phyloP scores from a whole-genome alignment of 2,113 vertebrate genomes.

The Numida meleagris region DNA sequence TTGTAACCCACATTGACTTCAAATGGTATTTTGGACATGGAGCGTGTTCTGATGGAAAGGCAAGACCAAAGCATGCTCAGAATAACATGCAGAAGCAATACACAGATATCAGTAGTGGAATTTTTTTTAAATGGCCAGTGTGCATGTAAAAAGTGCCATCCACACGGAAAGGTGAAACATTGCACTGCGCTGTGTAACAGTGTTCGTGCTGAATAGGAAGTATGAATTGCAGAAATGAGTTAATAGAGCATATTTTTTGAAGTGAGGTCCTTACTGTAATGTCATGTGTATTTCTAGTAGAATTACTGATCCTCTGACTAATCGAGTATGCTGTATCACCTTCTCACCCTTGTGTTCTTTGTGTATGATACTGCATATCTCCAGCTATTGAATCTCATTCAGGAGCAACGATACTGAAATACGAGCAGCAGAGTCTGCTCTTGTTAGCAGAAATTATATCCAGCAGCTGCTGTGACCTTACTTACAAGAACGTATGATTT shows the following conservation, averaged over 20 bases:
- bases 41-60: neutral
- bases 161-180: neutral
- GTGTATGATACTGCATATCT: neutral
- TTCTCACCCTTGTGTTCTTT: neutral
- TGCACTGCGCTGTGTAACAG: neutral
- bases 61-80: neutral
- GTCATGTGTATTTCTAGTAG: neutral
- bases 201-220: neutral
- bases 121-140: neutral
- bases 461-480: constrained; percentile 1
- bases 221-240: neutral
- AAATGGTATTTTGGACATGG: neutral
- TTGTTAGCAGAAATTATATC: constrained; percentile 45
- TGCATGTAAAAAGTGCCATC: neutral
- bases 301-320: constrained; percentile 7
- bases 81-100: neutral
- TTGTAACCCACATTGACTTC: neutral
- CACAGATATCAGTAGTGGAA: neutral
- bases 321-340: neutral
- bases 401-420: constrained; percentile 13
- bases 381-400: neutral
- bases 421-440: neutral
- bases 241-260: neutral
- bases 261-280: neutral
- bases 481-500: neutral